Base-by-base conservation (phyloP, 2,113 vertebrate species). In the Cebus imitator region DNA sequence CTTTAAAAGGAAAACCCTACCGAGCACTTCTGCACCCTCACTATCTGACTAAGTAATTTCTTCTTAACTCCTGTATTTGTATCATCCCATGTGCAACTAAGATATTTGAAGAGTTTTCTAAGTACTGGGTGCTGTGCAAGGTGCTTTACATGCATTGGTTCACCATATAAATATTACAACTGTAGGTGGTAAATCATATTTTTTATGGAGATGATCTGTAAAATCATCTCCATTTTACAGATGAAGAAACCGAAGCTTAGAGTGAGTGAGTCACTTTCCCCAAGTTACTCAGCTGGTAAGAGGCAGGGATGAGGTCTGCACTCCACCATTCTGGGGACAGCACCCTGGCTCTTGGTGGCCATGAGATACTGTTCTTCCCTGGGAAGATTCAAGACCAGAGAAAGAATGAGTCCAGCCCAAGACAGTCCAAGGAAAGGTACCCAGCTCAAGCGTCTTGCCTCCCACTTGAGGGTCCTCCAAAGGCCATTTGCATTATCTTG, bases 291-390 rank as follows among this genome's bases (percentile, higher is more conserved):
- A 58, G 55, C 68, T 84, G 20, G 57, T 37, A 21, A 76, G 75
- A 66, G 45, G 9, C 43, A 58, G 57, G 52, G 66, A 23, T 79
- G 73, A 87, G 61, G 57, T n/a, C 0, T 17, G 27, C 27, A 20
- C 6, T 0, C 0, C 0, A 2, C 2, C 0, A 0, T 16, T 52
- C 80, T 73, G 35, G 57, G 78, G 73, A 20, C 23, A 55, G 3
- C 4, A 0, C 17, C 40, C 21, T 16, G 43, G 16, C 11, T 52
- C 11, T 12, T 16, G 48, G 8, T 40, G 40, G 50, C 72, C 17
- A 2, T 25, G 52, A 50, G 30, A 78, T 10, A 30, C 23, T 57
- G 35, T 37, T 17, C 25, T 66, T 79, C 68, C 87, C 2, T 35
- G 40, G 58, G 27, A 85, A 93, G 76, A 72, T n/a, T 50, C 68